Base-by-base conservation (phyloP, 1,140 invertebrate genomes). In the Lepidurus packardi region DNA sequence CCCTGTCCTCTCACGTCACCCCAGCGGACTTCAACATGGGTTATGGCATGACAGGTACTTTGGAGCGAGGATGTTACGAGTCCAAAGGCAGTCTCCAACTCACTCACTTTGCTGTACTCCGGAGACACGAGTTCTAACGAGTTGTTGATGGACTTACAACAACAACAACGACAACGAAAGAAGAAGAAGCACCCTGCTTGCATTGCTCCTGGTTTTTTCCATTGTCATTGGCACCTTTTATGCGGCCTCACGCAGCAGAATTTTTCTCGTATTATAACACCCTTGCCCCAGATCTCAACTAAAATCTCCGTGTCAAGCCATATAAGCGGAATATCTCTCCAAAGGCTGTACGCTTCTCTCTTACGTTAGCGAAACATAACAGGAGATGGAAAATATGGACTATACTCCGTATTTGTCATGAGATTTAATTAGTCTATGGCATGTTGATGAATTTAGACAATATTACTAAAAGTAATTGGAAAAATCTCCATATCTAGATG, bases 21-120 rank as follows among this genome's bases (percentile, higher is more conserved):
- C 90, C 90, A 82, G 90, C 92, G 47, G 93, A 95, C 84, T 93
- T 93, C 87, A 93, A 94, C 84, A 92, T 93, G 89, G 93, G 93
- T 44, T 94, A 94, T 85, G 92, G 92, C 82, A 92, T 95, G 88
- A 94, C 93, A 0, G 93, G 93, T 11, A 93, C 91, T 8, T 85
- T 95, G 81, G 92, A 94, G 83, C 88, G 93, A n/a, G 92, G 93
- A 75, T 73, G 44, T 34, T 44, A 73, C 24, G 34, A 44, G 53
- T 89, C 89, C 82, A 90, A 90, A 81, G 89, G 91, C 82, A 88
- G 88, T 80, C 92, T 93, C 84, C 92, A 94, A 85, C 91, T 93
- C 85, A 94, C 92, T 73, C 93, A 95, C 84, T 94, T 93, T 82
- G 93, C 92, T 42, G 93, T 94, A 81, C 91, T 94, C 81, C 89